Conservation (phyloP, 2,888 invertebrate species). For the Acleris emargana region DNA sequence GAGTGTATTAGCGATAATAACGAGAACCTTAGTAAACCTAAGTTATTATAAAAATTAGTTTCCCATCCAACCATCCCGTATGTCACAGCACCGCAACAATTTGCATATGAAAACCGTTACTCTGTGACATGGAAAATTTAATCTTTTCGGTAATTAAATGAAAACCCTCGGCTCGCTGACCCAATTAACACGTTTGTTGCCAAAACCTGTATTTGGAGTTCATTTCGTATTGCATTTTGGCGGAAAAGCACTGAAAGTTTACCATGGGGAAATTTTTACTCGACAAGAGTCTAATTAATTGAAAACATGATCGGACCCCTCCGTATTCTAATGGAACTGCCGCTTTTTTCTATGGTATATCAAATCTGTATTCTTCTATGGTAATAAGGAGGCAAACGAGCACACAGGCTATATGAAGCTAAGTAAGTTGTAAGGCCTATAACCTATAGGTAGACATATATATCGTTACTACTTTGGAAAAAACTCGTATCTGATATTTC, state of each 20-base stretch:
- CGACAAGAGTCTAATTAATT: constrained; percentile 49
- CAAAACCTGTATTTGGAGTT: no score
- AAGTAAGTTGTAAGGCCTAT: no score
- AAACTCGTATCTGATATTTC: no score
- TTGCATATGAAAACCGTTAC: constrained; percentile 78
- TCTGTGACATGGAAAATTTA: constrained; percentile 74
- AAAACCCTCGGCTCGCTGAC: constrained; percentile 61
- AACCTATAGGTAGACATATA: no score
- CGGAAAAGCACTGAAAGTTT: no score
- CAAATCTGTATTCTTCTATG: neutral
- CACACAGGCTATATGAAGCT: no score
- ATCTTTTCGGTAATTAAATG: constrained; percentile 75
- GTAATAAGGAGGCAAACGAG: no score
- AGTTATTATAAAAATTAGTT: neutral
- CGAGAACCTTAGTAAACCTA: no score
- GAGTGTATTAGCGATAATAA: no score
- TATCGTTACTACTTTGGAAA: no score
- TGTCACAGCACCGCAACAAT: constrained; percentile 44
- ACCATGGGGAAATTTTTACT: constrained; percentile 37
- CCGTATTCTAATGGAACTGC: neutral
- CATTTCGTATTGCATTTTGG: no score
- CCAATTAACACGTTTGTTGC: constrained; percentile 56
- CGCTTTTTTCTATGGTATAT: no score
- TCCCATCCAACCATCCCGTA: neutral
- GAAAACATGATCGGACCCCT: constrained; percentile 28